Conservation (phyloP, 1,140 invertebrate species). For the Oryzaephilus surinamensis region DNA sequence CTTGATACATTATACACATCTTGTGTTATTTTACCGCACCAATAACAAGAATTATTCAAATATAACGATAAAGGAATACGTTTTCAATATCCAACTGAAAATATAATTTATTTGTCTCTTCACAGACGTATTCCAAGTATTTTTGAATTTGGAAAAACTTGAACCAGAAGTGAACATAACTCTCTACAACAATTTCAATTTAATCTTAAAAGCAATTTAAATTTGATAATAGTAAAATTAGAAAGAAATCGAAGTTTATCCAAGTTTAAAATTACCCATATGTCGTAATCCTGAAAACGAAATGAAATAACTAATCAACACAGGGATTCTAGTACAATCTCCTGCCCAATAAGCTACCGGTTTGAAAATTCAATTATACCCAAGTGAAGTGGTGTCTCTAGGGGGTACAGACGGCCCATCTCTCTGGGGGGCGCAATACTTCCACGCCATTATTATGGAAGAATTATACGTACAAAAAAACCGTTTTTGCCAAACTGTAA, state of each 20-base stretch:
- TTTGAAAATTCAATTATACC: slow-evolving; percentile 35
- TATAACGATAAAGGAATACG: no score
- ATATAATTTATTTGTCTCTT: no score
- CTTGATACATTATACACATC: no score
- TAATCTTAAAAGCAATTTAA: background rate
- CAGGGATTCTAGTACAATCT: slow-evolving; percentile 21
- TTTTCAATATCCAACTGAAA: no score
- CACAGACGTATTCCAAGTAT: no score
- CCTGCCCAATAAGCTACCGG: slow-evolving; percentile 32
- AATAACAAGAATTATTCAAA: no score
- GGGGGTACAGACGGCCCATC: slow-evolving; percentile 8
- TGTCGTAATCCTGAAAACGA: slow-evolving; percentile 30
- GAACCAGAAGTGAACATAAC: no score
- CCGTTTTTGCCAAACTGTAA: no score
- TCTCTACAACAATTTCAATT: slow-evolving; percentile 1
- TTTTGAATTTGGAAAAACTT: no score
- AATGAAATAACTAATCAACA: slow-evolving; percentile 31
- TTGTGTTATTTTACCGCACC: no score
- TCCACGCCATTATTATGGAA: slow-evolving; percentile 7
- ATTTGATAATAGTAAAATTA: background rate
- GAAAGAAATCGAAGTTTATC: slow-evolving; percentile 20
- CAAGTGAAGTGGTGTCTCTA: slow-evolving; percentile 25
- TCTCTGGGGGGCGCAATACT: slow-evolving; percentile 6
- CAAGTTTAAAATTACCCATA: slow-evolving; percentile 34
- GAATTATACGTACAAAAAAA: no score